These are phyloP conservation scores for Daktulosphaira vitifoliae DNA, from an alignment of 1,140 invertebrate genomes.

Conservation along the genomic window DNA sequence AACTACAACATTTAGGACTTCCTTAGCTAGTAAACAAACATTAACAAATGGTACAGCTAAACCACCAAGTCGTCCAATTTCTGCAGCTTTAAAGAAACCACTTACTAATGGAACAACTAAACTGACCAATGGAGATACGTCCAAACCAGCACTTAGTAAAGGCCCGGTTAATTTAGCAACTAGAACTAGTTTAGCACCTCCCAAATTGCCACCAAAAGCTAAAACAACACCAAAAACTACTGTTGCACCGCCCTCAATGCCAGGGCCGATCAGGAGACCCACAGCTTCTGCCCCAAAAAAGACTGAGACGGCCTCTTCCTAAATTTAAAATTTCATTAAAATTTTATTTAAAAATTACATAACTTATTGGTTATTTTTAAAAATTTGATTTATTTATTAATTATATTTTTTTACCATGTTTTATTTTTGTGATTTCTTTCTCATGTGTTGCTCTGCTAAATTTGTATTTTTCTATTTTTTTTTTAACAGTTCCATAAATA, in stretches of 20 bases:
- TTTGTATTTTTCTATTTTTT: constrained; percentile 8
- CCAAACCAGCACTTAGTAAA: constrained; percentile 3
- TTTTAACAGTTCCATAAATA: constrained; percentile 5
- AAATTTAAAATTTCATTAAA: constrained; percentile 2
- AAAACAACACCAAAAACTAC: constrained; percentile 11
- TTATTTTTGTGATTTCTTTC: constrained; percentile 30
- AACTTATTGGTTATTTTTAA: constrained; percentile 24
- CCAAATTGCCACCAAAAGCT: constrained; percentile 25
- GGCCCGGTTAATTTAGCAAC: constrained; percentile 6
- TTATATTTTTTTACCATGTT: constrained; percentile 12
- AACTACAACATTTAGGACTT: background rate
- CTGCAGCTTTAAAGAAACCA: background rate
- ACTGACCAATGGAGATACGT: background rate
- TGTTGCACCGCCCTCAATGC: background rate
- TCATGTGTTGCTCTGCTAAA: constrained; percentile 18
- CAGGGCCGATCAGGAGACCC: constrained; percentile 28
- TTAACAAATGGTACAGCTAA: background rate
- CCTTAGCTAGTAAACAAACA: background rate
- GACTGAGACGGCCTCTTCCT: constrained; percentile 32
- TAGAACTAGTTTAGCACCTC: constrained; percentile 28
- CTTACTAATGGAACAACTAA: background rate
- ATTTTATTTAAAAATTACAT: background rate
- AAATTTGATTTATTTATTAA: constrained; percentile 14
- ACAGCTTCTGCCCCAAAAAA: constrained; percentile 20
- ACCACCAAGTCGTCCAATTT: background rate